phyloP scores from a whole-genome alignment of 2,888 invertebrate genomes.

The Drosophila flavopinicola region DNA sequence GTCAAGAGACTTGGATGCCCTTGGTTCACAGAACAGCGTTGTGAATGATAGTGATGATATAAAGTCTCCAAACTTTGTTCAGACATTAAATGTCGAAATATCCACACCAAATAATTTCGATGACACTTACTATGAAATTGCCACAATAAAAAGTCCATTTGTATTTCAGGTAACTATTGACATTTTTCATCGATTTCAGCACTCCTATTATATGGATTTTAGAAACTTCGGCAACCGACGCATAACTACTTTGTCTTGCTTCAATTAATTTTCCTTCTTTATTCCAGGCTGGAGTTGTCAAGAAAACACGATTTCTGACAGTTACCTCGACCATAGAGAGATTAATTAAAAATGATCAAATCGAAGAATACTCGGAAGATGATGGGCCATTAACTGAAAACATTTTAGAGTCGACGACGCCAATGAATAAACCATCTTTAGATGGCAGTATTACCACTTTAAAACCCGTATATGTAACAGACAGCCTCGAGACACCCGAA shows the following conservation, averaged over 20 bases:
- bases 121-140: slow-evolving; percentile 94
- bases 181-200: not conserved
- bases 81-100: slow-evolving; percentile 94
- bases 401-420: slow-evolving; percentile 90
- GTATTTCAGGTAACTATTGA: slow-evolving; percentile 91
- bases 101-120: slow-evolving; percentile 94
- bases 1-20: slow-evolving; percentile 88
- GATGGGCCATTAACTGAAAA: slow-evolving; percentile 94
- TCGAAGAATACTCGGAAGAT: slow-evolving; percentile 86
- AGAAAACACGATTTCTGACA: slow-evolving; percentile 94
- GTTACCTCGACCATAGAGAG: slow-evolving; percentile 94
- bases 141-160: slow-evolving; percentile 95
- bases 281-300: slow-evolving; percentile 92
- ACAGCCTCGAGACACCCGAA: slow-evolving; percentile 92
- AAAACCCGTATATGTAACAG: slow-evolving; percentile 90
- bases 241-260: not conserved
- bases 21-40: slow-evolving; percentile 87
- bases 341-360: slow-evolving; percentile 87
- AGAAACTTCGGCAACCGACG: too few relatives aligned
- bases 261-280: not conserved
- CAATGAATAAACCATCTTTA: slow-evolving; percentile 87
- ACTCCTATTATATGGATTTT: too few relatives aligned
- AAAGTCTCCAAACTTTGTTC: slow-evolving; percentile 86
- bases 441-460: slow-evolving; percentile 93
- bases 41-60: slow-evolving; percentile 85